phyloP scores from a whole-genome alignment of 2,113 vertebrate species.

The Pipa parva region DNA sequence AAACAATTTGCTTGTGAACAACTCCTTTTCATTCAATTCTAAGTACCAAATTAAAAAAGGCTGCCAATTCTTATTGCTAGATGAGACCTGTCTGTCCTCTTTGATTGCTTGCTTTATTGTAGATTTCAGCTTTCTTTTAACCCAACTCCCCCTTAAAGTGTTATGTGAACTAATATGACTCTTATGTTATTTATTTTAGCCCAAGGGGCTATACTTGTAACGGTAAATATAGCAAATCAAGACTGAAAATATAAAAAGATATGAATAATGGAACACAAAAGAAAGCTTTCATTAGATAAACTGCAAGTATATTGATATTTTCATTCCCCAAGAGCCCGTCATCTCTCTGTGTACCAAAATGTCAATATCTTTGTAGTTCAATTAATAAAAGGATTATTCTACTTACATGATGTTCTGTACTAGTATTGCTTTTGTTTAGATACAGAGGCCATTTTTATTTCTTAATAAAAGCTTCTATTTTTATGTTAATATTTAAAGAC shows the following conservation, averaged over 20 bases:
- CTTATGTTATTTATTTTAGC: background rate
- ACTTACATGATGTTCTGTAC: background rate
- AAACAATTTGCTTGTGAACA: no score
- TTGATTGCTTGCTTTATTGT: background rate
- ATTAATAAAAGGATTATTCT: background rate
- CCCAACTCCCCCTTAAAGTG: background rate
- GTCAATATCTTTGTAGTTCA: conserved; percentile 1
- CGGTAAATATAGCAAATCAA: background rate
- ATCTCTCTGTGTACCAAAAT: background rate
- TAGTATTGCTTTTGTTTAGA: background rate
- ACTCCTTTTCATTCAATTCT: no score
- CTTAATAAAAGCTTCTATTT: no score
- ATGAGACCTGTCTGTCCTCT: background rate
- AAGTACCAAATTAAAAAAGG: background rate
- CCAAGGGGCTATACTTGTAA: background rate
- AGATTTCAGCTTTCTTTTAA: background rate
- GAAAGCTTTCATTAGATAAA: conserved; percentile 1
- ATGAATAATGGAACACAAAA: background rate
- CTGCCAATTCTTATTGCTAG: background rate
- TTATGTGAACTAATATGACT: background rate
- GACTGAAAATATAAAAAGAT: background rate
- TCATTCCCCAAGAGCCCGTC: background rate
- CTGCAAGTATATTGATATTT: background rate
- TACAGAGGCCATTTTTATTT: no score
- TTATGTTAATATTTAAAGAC: no score